phyloP scores from a whole-genome alignment of 1,140 invertebrate genomes.

The Watersipora subatra region DNA sequence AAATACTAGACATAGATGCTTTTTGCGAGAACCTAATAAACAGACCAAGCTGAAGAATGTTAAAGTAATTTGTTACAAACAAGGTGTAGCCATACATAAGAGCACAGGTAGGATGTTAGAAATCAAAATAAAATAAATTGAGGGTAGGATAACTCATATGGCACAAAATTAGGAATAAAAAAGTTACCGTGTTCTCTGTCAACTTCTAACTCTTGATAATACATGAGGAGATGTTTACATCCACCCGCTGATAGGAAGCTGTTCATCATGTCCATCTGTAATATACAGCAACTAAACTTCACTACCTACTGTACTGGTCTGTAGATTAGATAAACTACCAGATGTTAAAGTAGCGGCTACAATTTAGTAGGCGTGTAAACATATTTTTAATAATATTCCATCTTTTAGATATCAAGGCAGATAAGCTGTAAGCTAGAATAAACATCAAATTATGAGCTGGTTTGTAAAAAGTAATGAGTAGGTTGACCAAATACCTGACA shows the following conservation, averaged over 20 bases:
- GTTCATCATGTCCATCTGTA: slow-evolving; percentile 36
- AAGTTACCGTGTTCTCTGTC: slow-evolving; percentile 49
- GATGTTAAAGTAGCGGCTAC: neutral
- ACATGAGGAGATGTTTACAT: slow-evolving; percentile 28
- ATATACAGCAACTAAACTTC: no score
- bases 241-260: slow-evolving; percentile 33
- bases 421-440: neutral
- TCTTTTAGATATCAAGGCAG: neutral
- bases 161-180: no score
- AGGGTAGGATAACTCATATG: no score
- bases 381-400: neutral
- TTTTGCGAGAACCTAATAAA: no score
- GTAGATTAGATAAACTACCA: neutral
- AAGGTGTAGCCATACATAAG: no score
- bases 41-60: no score
- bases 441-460: neutral
- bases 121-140: no score
- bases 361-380: neutral
- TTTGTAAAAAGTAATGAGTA: no score
- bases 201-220: slow-evolving; percentile 58
- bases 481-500: slow-evolving; percentile 33
- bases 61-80: no score
- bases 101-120: no score
- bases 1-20: no score
- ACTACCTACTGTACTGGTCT: neutral